phyloP scores from a whole-genome alignment of 2,113 vertebrate genomes.

The Agelaius phoeniceus region DNA sequence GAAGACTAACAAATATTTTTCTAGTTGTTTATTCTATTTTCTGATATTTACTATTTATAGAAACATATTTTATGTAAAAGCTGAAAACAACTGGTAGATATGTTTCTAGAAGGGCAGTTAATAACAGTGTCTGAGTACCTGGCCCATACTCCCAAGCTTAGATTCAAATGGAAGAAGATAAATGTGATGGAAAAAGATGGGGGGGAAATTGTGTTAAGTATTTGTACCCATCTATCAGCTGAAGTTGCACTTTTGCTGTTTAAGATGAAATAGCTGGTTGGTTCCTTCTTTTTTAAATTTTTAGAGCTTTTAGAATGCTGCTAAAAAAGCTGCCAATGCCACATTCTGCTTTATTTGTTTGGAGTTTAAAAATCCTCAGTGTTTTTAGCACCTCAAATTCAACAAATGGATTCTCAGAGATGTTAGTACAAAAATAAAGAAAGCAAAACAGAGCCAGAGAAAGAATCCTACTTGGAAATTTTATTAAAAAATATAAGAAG shows the following conservation, averaged over 20 bases:
- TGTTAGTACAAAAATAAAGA: not conserved
- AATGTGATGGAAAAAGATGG: not conserved
- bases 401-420: not conserved
- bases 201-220: not conserved
- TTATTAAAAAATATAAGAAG: not conserved
- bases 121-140: not conserved
- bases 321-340: not conserved
- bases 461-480: not conserved
- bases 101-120: not conserved
- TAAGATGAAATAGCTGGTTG: not conserved
- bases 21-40: not conserved
- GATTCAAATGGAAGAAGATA: not conserved
- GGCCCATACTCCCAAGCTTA: not conserved
- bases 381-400: conserved; percentile 13
- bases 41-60: not conserved
- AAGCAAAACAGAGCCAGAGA: not conserved
- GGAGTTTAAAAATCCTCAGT: not conserved
- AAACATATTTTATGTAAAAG: not conserved
- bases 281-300: not conserved
- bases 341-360: not conserved
- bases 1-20: not conserved
- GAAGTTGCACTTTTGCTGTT: not conserved
- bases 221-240: not conserved
- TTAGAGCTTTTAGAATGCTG: not conserved
- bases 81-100: not conserved